Evolutionary conservation across 2,888 invertebrate genomes (phyloP).

Genomic region (Vannuccia rotundouncinata): DNA sequence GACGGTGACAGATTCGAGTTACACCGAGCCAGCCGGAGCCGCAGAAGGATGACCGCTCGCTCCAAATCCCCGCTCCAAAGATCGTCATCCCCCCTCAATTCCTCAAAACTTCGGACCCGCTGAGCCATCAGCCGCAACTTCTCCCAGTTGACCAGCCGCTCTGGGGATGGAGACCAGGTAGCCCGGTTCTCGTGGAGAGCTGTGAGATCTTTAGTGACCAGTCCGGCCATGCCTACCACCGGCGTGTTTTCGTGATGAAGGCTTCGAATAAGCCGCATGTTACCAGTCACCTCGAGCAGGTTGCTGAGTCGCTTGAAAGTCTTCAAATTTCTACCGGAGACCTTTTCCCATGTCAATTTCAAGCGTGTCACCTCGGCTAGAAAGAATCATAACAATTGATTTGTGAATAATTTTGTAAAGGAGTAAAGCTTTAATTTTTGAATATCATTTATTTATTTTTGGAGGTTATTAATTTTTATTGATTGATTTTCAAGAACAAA

Average conservation of each 20-base stretch:
- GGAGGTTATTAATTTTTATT: no score
- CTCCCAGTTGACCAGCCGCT: conserved; percentile 18
- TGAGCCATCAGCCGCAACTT: conserved; percentile 29
- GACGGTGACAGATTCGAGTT: neutral
- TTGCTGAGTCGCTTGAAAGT: neutral
- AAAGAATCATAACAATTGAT: neutral
- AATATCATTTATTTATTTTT: neutral
- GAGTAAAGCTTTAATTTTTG: neutral
- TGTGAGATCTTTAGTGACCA: conserved; percentile 30
- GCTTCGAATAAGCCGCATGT: conserved; percentile 31
- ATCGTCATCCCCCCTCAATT: neutral
- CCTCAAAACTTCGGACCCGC: neutral
- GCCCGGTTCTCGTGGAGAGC: conserved; percentile 14
- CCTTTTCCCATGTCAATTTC: conserved; percentile 24
- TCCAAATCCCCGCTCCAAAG: neutral
- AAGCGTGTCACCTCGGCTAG: neutral
- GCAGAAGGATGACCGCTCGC: neutral
- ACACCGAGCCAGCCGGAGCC: neutral
- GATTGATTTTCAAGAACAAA: neutral
- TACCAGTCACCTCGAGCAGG: conserved; percentile 27
- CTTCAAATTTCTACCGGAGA: conserved; percentile 1
- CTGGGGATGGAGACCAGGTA: neutral
- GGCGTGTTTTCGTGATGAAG: conserved; percentile 23
- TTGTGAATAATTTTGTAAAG: neutral
- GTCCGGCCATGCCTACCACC: conserved; percentile 10